Conservation (phyloP, 1,140 invertebrate species). For the Euura saliciscinereae region DNA sequence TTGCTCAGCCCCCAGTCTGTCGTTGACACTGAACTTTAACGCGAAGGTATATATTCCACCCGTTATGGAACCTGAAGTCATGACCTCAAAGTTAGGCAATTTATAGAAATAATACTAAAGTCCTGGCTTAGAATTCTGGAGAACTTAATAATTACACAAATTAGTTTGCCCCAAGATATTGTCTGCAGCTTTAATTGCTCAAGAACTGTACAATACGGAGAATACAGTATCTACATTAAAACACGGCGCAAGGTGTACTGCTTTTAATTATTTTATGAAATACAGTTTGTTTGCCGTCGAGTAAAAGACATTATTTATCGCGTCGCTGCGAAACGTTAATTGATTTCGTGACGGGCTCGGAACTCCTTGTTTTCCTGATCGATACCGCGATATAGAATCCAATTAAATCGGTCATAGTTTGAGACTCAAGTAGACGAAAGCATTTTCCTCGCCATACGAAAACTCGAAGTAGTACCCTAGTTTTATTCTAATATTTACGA, state of each 20-base stretch:
- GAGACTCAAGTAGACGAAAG: no score
- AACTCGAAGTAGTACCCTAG: no score
- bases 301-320: neutral
- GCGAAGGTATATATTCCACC: neutral
- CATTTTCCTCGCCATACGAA: no score
- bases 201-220: neutral
- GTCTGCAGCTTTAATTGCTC: neutral
- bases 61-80: neutral
- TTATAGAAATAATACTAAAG: neutral
- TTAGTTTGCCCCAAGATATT: neutral
- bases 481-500: no score
- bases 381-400: no score
- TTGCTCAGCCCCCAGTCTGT: neutral
- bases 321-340: neutral
- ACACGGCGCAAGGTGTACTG: neutral
- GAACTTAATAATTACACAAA: neutral
- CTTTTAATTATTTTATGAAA: conserved; percentile 8
- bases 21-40: neutral
- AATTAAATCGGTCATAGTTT: no score
- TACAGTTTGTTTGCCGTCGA: neutral
- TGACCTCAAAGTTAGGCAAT: neutral
- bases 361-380: no score
- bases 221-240: neutral
- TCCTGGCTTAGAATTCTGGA: neutral
- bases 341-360: neutral